Base-by-base conservation (phyloP, 2,888 invertebrate species). In the Troglohyphantes excavatus region DNA sequence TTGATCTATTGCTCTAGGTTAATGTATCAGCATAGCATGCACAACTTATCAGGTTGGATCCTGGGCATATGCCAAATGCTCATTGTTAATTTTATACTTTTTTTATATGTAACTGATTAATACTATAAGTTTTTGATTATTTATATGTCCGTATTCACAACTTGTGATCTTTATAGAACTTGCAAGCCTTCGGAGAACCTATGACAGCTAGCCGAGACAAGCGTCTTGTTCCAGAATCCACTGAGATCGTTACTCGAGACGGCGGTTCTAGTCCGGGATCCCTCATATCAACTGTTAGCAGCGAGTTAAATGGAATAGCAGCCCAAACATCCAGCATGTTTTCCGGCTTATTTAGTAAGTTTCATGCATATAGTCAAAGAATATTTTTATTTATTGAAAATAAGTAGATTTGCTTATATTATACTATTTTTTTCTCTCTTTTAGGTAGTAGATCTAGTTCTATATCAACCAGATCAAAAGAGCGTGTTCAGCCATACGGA, bases 311-410 rank as follows among this genome's bases (percentile, higher is more conserved):
- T 93, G 98, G 98, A 7, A 95, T 98, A 73, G 98, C 98, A 23
- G 96, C 97, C 0, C 97, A 98, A 91, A 98, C 98, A 0, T 96
- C 97, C 19, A 98, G 96, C 93, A 98, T 98, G 96, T 97, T 99
- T 93, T 97, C 97, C 83, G 98, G 98, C 93, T 95, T 99, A 92
- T 98, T 99, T 93, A 97, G 98, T 93, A 95, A 94, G 94, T 63
- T 72, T 67, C 13, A n/a, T 39, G 59, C 11, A 17, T 0, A 39
- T 39, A 13, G 7, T 11, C 13, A 13, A 1, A 39, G 1, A 13
- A 13, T 3, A 1, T 39, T 39, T 39, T 39, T 39, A 39, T 39
- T 11, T 39, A 13, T 7, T 39, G 39, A 39, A 39, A 39, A 13
- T 39, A 13, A 39, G 2, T 19, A 39, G n/a, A 29, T 17, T 53